Base-by-base conservation (phyloP, 1,140 invertebrate species). In the Drosophila dunni region DNA sequence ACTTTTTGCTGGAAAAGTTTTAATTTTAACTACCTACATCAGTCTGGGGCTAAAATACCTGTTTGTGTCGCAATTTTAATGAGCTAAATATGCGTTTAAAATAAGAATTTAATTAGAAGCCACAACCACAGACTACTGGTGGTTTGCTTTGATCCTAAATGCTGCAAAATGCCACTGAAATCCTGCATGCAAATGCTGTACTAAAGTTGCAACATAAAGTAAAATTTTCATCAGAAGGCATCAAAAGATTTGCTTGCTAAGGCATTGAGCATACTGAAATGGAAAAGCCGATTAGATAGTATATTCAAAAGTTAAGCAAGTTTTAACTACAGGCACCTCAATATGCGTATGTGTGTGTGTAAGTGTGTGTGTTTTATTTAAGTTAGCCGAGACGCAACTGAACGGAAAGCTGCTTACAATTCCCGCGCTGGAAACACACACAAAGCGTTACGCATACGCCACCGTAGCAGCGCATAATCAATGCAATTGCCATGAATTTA, bases 81-180 rank as follows among this genome's bases (percentile, higher is more conserved):
- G 24, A 42, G 38, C 20, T 78, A 63, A 75, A 74, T 61, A 78
- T 83, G 54, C 42, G 57, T 44, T 45, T 38, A 45, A 68, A 76
- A 78, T 61, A 40, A 29, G 76, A 74, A 83, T 88, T 86, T 86
- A 86, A 88, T 88, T 88, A 82, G 75, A 81, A 75, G 51, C 60
- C 24, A 34, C 72, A 72, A 42, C 83, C 83, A 11, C 83, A 88
- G 65, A 56, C 44, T 65, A 29, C 45, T 46, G 67, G 82, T 66
- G 63, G 63, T 56, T 42, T 29, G 1, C 54, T 72, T 72, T 65
- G 50, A 73, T 53, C 71, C 67, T 29, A 60, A 64, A 69, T 54
- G 58, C 40, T 46, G 38, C 33, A 17, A 70, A 15, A 17, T 63
- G 50, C 13, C 50, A 56, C 10, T 36, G 9, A 44, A 40, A 40